Evolutionary conservation across 2,113 vertebrate genomes (phyloP).

Genomic region (Ptilorrhoa leucosticta): DNA sequence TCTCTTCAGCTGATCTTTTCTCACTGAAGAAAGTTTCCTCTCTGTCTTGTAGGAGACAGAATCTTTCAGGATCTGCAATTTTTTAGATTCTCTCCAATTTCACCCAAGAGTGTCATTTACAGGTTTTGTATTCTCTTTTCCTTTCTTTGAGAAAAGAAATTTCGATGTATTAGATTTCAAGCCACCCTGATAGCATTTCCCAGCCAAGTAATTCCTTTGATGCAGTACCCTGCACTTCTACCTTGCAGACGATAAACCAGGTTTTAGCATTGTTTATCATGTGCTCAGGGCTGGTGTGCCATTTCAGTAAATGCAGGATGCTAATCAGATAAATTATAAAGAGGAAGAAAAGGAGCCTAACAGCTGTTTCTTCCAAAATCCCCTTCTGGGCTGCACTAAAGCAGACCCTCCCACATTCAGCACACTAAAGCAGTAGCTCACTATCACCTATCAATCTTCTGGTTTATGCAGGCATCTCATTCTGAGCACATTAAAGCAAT

Average conservation of each 20-base stretch:
- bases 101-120: not conserved
- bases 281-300: not conserved
- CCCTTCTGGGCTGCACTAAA: not conserved
- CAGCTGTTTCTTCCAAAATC: conserved; percentile 1
- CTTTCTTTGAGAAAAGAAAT: not conserved
- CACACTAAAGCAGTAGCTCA: not conserved
- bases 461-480: not conserved
- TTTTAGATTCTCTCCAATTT: not conserved
- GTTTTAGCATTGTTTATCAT: not conserved
- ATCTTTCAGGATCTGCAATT: not conserved
- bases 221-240: not conserved
- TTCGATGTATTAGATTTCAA: not conserved
- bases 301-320: not conserved
- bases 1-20: not conserved
- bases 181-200: not conserved
- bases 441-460: not conserved
- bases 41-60: not conserved
- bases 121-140: not conserved
- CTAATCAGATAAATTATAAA: not conserved
- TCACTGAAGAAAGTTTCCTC: not conserved
- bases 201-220: not conserved
- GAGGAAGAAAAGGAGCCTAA: not conserved
- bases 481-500: conserved; percentile 32
- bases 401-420: not conserved
- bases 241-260: not conserved